These are phyloP conservation scores for Morone chrysops DNA, from an alignment of 2,113 vertebrate genomes.

Conservation along the genomic window DNA sequence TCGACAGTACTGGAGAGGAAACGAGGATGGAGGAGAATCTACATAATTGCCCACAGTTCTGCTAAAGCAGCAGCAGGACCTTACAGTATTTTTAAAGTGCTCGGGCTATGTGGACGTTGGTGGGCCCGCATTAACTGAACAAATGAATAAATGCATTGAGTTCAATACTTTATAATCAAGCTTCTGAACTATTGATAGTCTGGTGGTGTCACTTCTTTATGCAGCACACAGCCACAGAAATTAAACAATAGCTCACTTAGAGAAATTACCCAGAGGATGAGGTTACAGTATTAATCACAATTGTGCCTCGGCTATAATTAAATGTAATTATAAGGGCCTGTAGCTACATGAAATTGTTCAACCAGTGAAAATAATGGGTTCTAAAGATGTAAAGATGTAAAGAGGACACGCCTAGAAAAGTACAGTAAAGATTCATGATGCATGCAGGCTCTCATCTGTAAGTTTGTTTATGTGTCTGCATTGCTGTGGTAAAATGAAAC, in stretches of 20 bases:
- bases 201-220: conserved; percentile 11
- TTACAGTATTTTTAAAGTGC: conserved; percentile 27
- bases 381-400: conserved; percentile 31
- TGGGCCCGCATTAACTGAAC: conserved; percentile 9
- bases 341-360: conserved; percentile 59
- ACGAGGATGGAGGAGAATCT: conserved; percentile 12
- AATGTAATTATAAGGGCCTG: conserved; percentile 68
- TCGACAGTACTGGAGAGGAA: not conserved
- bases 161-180: conserved; percentile 26
- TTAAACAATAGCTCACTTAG: conserved; percentile 65
- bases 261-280: conserved; percentile 49
- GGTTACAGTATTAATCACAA: conserved; percentile 60
- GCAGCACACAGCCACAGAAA: conserved; percentile 31
- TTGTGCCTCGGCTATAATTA: conserved; percentile 62
- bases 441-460: conserved; percentile 18
- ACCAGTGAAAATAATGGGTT: conserved; percentile 28
- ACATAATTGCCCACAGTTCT: conserved; percentile 44
- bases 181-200: conserved; percentile 29
- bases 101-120: not conserved
- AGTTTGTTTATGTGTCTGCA: conserved; percentile 13
- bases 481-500: not conserved
- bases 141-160: conserved; percentile 26
- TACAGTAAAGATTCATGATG: conserved; percentile 43
- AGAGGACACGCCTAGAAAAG: conserved; percentile 33
- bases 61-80: conserved; percentile 20